Evolutionary conservation across 2,797 vertebrate genomes (phyloP).

Genomic region (Mormyrus hasselquistii): DNA sequence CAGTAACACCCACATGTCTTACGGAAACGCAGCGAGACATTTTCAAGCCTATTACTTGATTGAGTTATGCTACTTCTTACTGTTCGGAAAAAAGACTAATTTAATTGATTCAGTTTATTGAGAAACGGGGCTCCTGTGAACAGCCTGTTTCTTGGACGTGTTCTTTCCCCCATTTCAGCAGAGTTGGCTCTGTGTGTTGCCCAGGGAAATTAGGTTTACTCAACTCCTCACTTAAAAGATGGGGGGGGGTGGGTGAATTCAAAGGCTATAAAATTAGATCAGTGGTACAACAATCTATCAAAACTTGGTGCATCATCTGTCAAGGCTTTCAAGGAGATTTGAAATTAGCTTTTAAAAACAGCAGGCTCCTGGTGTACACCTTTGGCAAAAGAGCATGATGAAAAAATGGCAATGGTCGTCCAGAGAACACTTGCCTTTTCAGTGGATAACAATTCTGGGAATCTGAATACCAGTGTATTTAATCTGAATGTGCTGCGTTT

Average conservation of each 20-base stretch:
- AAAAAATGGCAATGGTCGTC: background rate
- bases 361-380: conserved; percentile 56
- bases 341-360: conserved; percentile 70
- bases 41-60: conserved; percentile 93
- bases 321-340: conserved; percentile 49
- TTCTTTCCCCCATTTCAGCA: conserved; percentile 59
- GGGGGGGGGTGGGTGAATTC: conserved; percentile 56
- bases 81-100: conserved; percentile 95
- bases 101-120: conserved; percentile 89
- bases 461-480: background rate
- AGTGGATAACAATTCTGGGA: background rate
- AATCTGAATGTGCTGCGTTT: background rate
- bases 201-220: conserved; percentile 72
- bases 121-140: conserved; percentile 64
- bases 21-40: conserved; percentile 77
- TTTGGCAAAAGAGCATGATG: conserved; percentile 33
- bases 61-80: conserved; percentile 87
- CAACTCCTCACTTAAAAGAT: conserved; percentile 47
- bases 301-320: conserved; percentile 53
- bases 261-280: conserved; percentile 75
- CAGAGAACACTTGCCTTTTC: background rate
- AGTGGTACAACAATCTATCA: conserved; percentile 71
- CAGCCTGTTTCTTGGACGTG: conserved; percentile 52
- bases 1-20: conserved; percentile 63
- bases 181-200: conserved; percentile 59